phyloP scores from a whole-genome alignment of 1,140 invertebrate species.

The Tachypleus tridentatus region DNA sequence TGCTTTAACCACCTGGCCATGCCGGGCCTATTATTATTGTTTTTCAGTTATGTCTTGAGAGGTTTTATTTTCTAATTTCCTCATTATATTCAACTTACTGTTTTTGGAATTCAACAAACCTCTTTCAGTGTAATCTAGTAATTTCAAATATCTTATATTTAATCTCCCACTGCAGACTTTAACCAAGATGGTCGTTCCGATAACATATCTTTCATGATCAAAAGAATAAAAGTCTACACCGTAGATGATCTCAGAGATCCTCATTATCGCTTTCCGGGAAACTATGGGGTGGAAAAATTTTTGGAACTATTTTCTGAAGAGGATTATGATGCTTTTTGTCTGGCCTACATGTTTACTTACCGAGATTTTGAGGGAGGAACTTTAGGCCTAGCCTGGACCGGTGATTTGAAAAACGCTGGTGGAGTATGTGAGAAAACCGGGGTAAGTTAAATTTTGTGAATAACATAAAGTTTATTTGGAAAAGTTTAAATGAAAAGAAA shows the following conservation, averaged over 20 bases:
- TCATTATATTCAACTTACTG: no score
- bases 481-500: no score
- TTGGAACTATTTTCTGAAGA: conserved; percentile 90
- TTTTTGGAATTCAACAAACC: no score
- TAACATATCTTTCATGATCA: conserved; percentile 93
- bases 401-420: conserved; percentile 88
- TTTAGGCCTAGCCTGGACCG: conserved; percentile 92
- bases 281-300: conserved; percentile 89
- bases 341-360: conserved; percentile 99
- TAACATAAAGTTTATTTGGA: no score
- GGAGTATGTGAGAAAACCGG: conserved; percentile 90
- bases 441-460: conserved; percentile 38
- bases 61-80: no score
- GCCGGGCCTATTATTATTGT: no score
- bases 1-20: no score
- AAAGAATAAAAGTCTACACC: conserved; percentile 86
- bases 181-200: conserved; percentile 81
- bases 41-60: no score
- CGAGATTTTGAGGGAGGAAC: conserved; percentile 98
- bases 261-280: conserved; percentile 75
- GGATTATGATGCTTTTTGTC: conserved; percentile 94
- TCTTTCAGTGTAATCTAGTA: no score
- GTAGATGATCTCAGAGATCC: conserved; percentile 65
- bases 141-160: no score
- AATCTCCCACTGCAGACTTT: conserved; percentile 53